These are phyloP conservation scores for Phrynosoma platyrhinos DNA, from an alignment of 2,113 vertebrate genomes.

Conservation along the genomic window DNA sequence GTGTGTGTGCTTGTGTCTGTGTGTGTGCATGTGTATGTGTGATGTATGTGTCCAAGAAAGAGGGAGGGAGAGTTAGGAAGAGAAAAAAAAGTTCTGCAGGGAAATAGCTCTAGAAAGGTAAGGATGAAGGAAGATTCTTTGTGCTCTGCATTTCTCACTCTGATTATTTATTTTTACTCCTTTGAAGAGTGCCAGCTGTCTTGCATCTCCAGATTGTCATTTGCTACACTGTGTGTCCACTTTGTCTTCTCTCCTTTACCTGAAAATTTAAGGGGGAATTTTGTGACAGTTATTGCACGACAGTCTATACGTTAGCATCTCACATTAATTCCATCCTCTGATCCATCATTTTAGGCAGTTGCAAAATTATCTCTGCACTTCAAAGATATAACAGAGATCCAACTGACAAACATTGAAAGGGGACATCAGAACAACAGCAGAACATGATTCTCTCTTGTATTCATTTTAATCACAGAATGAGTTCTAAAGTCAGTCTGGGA, in stretches of 20 bases:
- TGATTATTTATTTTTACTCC: neutral
- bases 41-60: neutral
- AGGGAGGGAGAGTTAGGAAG: neutral
- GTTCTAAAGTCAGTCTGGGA: neutral
- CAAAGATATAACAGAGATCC: conserved; percentile 1
- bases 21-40: neutral
- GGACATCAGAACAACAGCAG: neutral
- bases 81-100: neutral
- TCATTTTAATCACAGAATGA: neutral
- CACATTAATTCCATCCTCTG: neutral
- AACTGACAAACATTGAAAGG: neutral
- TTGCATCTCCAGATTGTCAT: neutral
- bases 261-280: neutral
- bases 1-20: too few species aligned
- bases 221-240: neutral
- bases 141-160: neutral
- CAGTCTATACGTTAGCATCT: neutral
- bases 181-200: neutral
- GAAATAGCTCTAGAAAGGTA: neutral
- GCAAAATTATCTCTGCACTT: neutral
- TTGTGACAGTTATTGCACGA: neutral
- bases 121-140: too few species aligned
- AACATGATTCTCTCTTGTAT: neutral
- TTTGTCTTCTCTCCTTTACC: neutral
- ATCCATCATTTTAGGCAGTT: neutral